Evolutionary conservation across 2,888 invertebrate species (phyloP).

Genomic region (Agapostemon virescens): DNA sequence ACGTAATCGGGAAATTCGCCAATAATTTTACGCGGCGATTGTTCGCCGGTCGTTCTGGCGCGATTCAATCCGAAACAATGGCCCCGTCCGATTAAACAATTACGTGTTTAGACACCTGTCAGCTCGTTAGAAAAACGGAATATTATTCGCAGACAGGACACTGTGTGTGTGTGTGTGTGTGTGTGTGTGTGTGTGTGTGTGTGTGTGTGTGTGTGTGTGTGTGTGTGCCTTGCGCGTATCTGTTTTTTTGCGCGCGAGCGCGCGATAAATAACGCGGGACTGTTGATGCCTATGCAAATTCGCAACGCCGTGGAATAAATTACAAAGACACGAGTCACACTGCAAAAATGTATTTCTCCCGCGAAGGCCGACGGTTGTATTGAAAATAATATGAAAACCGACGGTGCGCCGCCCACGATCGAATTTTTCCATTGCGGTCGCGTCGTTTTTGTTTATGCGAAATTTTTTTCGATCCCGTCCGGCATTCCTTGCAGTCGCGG

Average conservation of each 20-base stretch:
- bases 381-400: background rate
- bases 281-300: conserved; percentile 11
- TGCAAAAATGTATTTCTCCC: background rate
- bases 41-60: background rate
- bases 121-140: conserved; percentile 9
- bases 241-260: background rate
- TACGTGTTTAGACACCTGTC: conserved; percentile 6
- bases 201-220: no score
- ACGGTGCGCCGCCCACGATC: background rate
- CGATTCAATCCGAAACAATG: background rate
- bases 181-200: no score
- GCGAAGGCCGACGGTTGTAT: background rate
- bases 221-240: no score
- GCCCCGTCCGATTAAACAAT: conserved; percentile 10
- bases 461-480: no score
- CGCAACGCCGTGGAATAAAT: conserved; percentile 1
- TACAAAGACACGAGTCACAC: background rate
- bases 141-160: background rate
- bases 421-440: no score
- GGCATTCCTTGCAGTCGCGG: background rate
- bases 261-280: background rate
- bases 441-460: background rate
- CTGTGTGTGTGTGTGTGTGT: no score
- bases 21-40: conserved; percentile 24
- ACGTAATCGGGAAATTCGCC: background rate